Conservation (phyloP, 2,113 vertebrate genomes). For the Gopherus flavomarginatus region DNA sequence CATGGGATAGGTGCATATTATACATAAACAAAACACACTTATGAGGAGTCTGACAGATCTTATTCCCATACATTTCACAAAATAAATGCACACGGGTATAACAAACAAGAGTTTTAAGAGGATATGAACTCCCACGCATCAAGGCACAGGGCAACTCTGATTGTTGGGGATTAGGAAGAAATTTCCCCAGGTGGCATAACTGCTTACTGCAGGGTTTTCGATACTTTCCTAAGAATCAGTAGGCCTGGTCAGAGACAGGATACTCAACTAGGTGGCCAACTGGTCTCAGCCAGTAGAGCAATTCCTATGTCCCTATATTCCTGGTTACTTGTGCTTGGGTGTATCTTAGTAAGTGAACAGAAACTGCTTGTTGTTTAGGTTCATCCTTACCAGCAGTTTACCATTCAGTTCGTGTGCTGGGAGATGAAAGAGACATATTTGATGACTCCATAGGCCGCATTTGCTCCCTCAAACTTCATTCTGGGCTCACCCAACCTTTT, state of each 20-base stretch:
- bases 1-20: background rate
- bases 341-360: background rate
- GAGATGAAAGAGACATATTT: background rate
- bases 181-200: background rate
- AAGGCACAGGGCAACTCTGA: background rate
- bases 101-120: background rate
- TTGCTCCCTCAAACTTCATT: background rate
- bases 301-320: background rate
- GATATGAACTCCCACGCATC: background rate
- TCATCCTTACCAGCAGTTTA: background rate
- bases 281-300: background rate
- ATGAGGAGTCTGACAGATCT: background rate
- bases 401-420: background rate
- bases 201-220: background rate
- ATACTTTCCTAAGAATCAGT: background rate
- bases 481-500: background rate
- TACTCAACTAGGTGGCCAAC: background rate
- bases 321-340: background rate
- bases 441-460: background rate
- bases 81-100: background rate
- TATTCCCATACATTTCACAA: background rate
- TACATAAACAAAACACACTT: background rate
- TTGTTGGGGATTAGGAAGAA: background rate
- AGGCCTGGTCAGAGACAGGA: background rate
- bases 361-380: background rate